Evolutionary conservation across 2,888 invertebrate genomes (phyloP).

Genomic region (Cantharis lateralis): DNA sequence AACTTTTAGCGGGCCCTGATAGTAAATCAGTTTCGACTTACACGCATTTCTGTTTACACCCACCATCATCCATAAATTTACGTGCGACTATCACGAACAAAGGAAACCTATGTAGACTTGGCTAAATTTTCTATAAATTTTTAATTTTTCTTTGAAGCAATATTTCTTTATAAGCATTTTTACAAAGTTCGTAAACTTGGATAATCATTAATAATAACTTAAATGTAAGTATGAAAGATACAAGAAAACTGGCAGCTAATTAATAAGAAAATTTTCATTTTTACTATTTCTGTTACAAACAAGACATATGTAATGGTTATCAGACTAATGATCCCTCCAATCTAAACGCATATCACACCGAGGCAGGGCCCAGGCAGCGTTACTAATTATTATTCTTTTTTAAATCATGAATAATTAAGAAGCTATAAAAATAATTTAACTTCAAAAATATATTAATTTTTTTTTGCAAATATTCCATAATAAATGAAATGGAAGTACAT

Average conservation of each 20-base stretch:
- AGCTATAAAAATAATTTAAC: too few species aligned
- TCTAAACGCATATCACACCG: too few species aligned
- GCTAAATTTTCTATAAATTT: neutral
- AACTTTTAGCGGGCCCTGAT: neutral
- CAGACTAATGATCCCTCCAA: too few species aligned
- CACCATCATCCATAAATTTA: neutral
- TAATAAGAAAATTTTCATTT: neutral
- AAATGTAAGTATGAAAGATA: neutral
- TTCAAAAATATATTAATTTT: too few species aligned
- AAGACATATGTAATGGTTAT: too few species aligned
- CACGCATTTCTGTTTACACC: neutral
- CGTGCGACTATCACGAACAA: neutral
- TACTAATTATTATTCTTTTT: too few species aligned
- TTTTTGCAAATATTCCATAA: neutral
- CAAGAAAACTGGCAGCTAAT: neutral
- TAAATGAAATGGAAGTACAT: neutral
- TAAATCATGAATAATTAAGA: too few species aligned
- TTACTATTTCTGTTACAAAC: neutral
- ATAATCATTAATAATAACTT: neutral
- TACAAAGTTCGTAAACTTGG: too few species aligned
- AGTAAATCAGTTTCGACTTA: neutral
- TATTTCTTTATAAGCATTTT: too few species aligned
- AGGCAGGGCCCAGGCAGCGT: too few species aligned
- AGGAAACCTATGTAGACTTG: neutral
- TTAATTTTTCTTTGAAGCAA: neutral